Base-by-base conservation (phyloP, 2,113 vertebrate genomes). In the Nymphicus hollandicus region DNA sequence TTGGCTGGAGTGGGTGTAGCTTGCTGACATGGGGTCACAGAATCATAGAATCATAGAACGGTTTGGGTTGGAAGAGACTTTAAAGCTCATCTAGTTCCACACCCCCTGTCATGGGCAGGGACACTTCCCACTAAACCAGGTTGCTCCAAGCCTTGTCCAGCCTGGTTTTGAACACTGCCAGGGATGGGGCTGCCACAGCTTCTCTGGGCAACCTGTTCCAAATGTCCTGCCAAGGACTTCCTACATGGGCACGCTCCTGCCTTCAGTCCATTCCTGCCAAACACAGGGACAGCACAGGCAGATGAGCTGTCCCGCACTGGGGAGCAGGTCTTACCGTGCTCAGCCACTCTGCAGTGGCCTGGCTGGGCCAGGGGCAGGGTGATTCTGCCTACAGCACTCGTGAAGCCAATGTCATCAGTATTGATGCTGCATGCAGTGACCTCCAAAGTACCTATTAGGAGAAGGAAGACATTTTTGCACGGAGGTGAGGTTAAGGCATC, bases 211-310 rank as follows among this genome's bases (percentile, higher is more conserved):
- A 4, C 20, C 56, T 58, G 56, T 58, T 35, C 56, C 33, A 58
- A 35, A n/a, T 15, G 18, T 37, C 82, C 70, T 55, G 79, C 64
- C 46, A 49, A 89, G 65, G 52, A 19, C 37, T 46, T 90, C 64
- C 23, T 37, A 18, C 3, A 5, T 24, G 37, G 22, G 10, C 24
- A 22, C 13, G 17, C 18, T 78, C 35, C 70, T 78, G 55, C 81
- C 50, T 56, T 47, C 22, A 35, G 19, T 43, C 29, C 6, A 0
- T 39, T 84, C 64, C 53, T 65, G 72, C 47, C 53, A 41, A 56
- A n/a, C 33, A 33, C 0, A 0, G 22, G 27, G 19, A 9, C 41
- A 74, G 78, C 50, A 25, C 0, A 1, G 49, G 35, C 27, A 22
- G 39, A 5, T 28, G 37, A 79, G 22, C 46, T 66, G 27, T 43